phyloP scores from a whole-genome alignment of 2,113 vertebrate species.

The Scomber colias region DNA sequence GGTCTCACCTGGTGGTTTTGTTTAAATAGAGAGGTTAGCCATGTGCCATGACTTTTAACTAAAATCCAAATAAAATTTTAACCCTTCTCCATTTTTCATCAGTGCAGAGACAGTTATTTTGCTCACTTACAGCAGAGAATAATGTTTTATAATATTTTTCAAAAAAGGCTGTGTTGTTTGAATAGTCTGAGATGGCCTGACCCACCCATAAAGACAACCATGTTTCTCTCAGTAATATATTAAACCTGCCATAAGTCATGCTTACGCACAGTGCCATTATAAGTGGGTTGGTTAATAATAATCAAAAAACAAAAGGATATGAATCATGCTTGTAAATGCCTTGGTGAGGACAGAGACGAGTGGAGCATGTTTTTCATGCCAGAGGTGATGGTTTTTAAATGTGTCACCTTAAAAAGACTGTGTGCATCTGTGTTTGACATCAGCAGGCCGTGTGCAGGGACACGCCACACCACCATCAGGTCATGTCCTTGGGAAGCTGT shows the following conservation, averaged over 20 bases:
- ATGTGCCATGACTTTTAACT: neutral
- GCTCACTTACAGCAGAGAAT: neutral
- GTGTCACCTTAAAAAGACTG: neutral
- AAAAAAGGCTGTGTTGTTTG: neutral
- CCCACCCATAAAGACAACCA: neutral
- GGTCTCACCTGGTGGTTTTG: slow-evolving; percentile 11
- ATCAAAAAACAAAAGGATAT: neutral
- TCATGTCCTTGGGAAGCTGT: neutral
- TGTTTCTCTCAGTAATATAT: slow-evolving; percentile 35
- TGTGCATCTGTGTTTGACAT: slow-evolving; percentile 15
- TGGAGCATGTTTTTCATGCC: neutral
- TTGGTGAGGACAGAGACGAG: neutral
- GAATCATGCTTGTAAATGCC: neutral
- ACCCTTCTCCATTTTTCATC: neutral
- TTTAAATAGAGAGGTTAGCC: slow-evolving; percentile 1
- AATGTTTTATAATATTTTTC: neutral
- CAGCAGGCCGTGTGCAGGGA: slow-evolving; percentile 16
- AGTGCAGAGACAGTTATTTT: neutral
- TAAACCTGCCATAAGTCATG: slow-evolving; percentile 60
- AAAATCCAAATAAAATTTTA: neutral
- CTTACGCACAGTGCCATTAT: neutral
- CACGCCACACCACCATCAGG: neutral
- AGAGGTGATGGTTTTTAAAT: neutral
- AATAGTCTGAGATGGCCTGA: slow-evolving; percentile 2
- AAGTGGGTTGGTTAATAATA: neutral